Percentiles rank a stretch among this genome's conserved stretches.
These are phyloP conservation scores for Prochilodus magdalenae DNA, from an alignment of 2,113 vertebrate genomes.

Conservation along the genomic window DNA sequence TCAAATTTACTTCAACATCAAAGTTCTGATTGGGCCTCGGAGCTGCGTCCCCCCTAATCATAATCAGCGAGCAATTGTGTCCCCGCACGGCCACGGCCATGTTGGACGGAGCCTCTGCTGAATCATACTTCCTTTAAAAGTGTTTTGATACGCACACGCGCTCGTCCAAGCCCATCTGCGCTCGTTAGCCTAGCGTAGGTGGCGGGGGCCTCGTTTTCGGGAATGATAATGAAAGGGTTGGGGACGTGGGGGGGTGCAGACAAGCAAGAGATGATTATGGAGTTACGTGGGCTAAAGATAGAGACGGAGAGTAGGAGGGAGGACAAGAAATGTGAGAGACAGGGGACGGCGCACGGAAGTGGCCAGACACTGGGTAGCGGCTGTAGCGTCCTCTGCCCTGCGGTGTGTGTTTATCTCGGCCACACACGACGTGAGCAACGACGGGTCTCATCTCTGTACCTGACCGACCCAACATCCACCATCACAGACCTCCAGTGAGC, in stretches of 20 bases:
- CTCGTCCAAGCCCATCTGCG: not conserved
- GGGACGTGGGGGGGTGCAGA: not conserved
- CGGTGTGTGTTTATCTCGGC: not conserved
- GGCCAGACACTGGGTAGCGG: not conserved
- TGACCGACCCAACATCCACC: too few relatives aligned
- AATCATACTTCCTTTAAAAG: not conserved
- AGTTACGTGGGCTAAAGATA: conserved; percentile 17
- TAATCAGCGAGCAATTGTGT: not conserved
- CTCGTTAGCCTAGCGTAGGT: not conserved
- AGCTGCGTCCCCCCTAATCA: not conserved
- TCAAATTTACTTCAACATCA: not conserved
- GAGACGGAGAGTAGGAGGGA: not conserved
- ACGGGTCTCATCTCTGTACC: too few relatives aligned
- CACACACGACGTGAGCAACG: too few relatives aligned
- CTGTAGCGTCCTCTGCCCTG: not conserved
- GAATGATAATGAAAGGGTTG: not conserved
- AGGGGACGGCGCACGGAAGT: not conserved
- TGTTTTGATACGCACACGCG: not conserved
- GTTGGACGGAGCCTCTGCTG: not conserved
- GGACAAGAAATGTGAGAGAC: not conserved
- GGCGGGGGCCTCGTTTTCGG: not conserved
- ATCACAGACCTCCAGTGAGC: too few relatives aligned
- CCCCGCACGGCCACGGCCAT: not conserved
- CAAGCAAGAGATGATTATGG: conserved; percentile 18
- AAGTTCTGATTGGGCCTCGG: conserved; percentile 2